Conservation (phyloP, 2,113 vertebrate species). For the Limnothrissa miodon region DNA sequence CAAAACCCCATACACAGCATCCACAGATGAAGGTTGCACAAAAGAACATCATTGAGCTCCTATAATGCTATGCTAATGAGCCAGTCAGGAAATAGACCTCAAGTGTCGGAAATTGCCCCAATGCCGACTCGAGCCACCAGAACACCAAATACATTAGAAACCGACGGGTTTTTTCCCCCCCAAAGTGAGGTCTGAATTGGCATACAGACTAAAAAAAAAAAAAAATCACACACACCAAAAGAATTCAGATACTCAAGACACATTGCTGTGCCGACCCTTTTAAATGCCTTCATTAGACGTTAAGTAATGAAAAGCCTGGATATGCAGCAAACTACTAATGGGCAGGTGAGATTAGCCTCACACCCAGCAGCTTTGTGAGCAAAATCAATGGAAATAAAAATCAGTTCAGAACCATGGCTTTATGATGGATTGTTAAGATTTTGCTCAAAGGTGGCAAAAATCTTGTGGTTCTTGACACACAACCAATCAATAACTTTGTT, state of each 20-base stretch:
- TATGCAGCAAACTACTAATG: too few relatives aligned
- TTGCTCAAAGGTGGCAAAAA: too few relatives aligned
- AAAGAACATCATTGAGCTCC: constrained; percentile 70
- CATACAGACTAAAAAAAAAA: not conserved
- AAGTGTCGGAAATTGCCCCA: constrained; percentile 77
- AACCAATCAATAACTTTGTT: too few relatives aligned
- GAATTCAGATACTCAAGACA: constrained; percentile 44
- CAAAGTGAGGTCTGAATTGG: constrained; percentile 1
- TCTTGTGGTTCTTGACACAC: too few relatives aligned
- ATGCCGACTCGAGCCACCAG: constrained; percentile 58
- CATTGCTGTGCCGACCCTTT: not conserved
- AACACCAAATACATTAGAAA: constrained; percentile 63
- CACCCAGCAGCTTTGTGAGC: too few relatives aligned
- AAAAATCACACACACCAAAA: not conserved
- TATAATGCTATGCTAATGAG: constrained; percentile 78
- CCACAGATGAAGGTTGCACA: constrained; percentile 71
- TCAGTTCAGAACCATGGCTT: too few relatives aligned
- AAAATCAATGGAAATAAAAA: too few relatives aligned
- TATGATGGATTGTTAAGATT: too few relatives aligned
- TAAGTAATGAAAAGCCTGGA: not conserved
- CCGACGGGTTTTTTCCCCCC: constrained; percentile 44
- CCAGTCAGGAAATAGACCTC: constrained; percentile 76
- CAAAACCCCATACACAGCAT: constrained; percentile 66
- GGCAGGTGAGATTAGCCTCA: too few relatives aligned
- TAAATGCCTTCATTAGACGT: not conserved